These are phyloP conservation scores for Troglohyphantes excavatus DNA, from an alignment of 2,888 invertebrate genomes.

Conservation along the genomic window DNA sequence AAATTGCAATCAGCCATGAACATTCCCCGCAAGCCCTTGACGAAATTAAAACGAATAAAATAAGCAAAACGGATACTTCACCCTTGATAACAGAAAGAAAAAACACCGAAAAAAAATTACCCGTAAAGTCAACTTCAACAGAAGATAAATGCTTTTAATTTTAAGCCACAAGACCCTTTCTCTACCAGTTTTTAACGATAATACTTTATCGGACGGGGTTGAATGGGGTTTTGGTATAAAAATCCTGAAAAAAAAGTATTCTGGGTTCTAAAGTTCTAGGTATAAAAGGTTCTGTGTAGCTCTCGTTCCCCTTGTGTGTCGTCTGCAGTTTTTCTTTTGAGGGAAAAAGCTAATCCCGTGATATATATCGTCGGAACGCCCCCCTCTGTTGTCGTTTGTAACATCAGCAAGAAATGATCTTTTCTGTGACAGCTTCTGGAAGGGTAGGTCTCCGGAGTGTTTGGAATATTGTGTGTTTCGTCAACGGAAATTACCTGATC, in stretches of 20 bases:
- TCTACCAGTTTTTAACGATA: slow-evolving; percentile 36
- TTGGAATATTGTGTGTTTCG: not conserved
- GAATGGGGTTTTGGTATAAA: not conserved
- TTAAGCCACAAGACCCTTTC: slow-evolving; percentile 43
- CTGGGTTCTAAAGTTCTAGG: too few relatives aligned
- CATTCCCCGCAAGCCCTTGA: slow-evolving; percentile 14
- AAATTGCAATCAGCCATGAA: slow-evolving; percentile 26
- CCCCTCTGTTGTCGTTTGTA: slow-evolving; percentile 9
- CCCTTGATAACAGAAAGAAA: not conserved
- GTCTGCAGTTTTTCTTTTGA: not conserved
- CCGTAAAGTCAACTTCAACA: slow-evolving; percentile 45
- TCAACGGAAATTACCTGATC: not conserved
- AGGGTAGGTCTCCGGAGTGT: not conserved
- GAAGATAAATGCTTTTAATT: slow-evolving; percentile 63
- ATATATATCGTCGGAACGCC: slow-evolving; percentile 2
- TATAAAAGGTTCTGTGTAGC: not conserved
- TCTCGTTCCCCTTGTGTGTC: not conserved
- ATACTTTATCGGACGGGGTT: slow-evolving; percentile 29
- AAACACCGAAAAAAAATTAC: slow-evolving; percentile 20
- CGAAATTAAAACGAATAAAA: slow-evolving; percentile 54
- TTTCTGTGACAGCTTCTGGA: slow-evolving; percentile 10
- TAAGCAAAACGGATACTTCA: slow-evolving; percentile 12
- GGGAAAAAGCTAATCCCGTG: slow-evolving; percentile 13
- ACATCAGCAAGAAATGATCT: slow-evolving; percentile 6
- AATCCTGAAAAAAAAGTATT: not conserved